Percentiles rank a stretch among this genome's conserved stretches.
These are phyloP conservation scores for Cyclophora punctaria DNA, from an alignment of 2,888 invertebrate species.

Conservation along the genomic window DNA sequence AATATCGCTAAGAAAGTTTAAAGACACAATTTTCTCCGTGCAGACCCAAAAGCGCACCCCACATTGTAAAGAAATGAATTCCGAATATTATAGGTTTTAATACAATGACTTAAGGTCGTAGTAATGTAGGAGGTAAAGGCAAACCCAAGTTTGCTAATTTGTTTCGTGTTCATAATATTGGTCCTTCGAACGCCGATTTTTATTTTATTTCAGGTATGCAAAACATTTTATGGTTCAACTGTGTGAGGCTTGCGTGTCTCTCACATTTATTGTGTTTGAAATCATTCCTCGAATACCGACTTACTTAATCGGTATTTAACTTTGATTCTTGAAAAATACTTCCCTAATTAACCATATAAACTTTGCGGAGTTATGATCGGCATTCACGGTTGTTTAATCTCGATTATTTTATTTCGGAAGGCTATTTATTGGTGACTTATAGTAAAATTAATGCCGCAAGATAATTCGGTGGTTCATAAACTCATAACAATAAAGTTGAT, in stretches of 20 bases:
- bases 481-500: constrained; percentile 1
- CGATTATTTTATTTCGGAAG: constrained; percentile 10
- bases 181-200: constrained; percentile 33
- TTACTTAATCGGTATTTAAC: constrained; percentile 30
- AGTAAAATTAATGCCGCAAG: constrained; percentile 4
- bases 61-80: not conserved
- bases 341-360: constrained; percentile 34
- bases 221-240: constrained; percentile 50
- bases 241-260: constrained; percentile 41
- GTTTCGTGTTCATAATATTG: constrained; percentile 40
- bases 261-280: constrained; percentile 31
- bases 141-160: constrained; percentile 38
- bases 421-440: constrained; percentile 5
- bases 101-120: constrained; percentile 14
- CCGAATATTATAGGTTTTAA: constrained; percentile 20
- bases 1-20: constrained; percentile 34
- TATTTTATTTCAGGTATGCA: constrained; percentile 47
- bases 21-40: constrained; percentile 25
- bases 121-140: constrained; percentile 19
- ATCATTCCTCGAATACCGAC: constrained; percentile 34
- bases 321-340: constrained; percentile 29
- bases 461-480: too few relatives aligned
- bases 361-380: constrained; percentile 16
- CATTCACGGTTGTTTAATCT: not conserved
- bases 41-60: constrained; percentile 20